Percentiles rank a stretch among this genome's conserved stretches.
Evolutionary conservation across 1,140 invertebrate genomes (phyloP).

Genomic region (Euwallacea similis): DNA sequence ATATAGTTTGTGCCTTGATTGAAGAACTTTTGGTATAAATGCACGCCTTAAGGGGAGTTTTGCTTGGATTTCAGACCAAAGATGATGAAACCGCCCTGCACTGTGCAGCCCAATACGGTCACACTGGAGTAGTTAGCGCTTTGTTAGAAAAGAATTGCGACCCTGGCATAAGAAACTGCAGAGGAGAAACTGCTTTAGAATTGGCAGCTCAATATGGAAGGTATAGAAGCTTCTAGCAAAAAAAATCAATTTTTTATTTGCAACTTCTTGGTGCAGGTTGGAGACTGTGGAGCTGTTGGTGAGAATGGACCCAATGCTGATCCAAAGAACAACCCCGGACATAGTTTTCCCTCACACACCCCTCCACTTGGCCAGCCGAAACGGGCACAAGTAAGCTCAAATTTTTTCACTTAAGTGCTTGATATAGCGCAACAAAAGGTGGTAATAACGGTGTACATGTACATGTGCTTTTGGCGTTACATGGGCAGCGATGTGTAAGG

Average conservation of each 20-base stretch:
- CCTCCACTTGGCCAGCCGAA: constrained; percentile 89
- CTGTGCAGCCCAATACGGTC: constrained; percentile 93
- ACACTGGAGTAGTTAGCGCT: constrained; percentile 83
- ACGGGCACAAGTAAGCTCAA: constrained; percentile 80
- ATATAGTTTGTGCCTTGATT: no score
- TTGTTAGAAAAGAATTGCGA: constrained; percentile 86
- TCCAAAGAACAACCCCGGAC: constrained; percentile 64
- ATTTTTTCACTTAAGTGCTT: no score
- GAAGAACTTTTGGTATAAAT: no score
- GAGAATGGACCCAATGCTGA: constrained; percentile 75
- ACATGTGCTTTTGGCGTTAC: no score
- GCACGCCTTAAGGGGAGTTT: no score
- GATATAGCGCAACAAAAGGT: no score
- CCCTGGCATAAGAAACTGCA: constrained; percentile 84
- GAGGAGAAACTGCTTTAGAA: constrained; percentile 90
- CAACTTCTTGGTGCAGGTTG: constrained; percentile 60
- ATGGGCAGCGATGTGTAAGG: constrained; percentile 31
- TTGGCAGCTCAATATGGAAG: constrained; percentile 90
- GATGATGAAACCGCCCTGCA: constrained; percentile 93
- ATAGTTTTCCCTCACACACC: constrained; percentile 81
- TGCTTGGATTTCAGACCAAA: constrained; percentile 70
- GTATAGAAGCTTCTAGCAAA: constrained; percentile 52
- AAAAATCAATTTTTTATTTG: constrained; percentile 4
- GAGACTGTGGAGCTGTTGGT: constrained; percentile 88
- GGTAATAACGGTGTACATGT: no score